Percentiles rank a stretch among this genome's conserved stretches.
Conservation (phyloP, 2,888 invertebrate species). For the Eupithecia abbreviata region DNA sequence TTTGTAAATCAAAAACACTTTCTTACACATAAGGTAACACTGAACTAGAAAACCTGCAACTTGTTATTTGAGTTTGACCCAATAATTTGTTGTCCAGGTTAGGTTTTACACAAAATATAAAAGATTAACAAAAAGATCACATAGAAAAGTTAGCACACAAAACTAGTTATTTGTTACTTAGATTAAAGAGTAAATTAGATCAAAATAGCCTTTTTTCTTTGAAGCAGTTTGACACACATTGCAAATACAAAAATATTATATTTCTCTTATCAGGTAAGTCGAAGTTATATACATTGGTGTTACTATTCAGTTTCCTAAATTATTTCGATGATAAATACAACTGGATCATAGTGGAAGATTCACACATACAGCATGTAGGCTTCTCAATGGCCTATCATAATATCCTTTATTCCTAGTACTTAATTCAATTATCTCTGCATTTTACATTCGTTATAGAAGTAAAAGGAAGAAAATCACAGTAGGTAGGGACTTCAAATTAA, state of each 20-base stretch:
- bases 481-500: background rate
- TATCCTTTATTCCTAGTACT: background rate
- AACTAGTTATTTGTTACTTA: background rate
- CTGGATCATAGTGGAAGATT: background rate
- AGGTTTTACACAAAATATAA: slow-evolving; percentile 5
- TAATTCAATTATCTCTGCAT: background rate
- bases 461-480: background rate
- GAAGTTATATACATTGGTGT: background rate
- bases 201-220: background rate
- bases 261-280: background rate
- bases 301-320: background rate
- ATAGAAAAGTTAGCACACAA: slow-evolving; percentile 3
- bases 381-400: background rate
- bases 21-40: slow-evolving; percentile 21
- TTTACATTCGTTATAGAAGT: background rate
- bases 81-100: background rate
- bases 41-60: slow-evolving; percentile 23
- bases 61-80: slow-evolving; percentile 14
- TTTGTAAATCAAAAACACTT: slow-evolving; percentile 30
- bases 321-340: background rate
- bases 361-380: background rate
- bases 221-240: slow-evolving; percentile 1
- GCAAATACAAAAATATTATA: slow-evolving; percentile 4
- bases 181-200: slow-evolving; percentile 4
- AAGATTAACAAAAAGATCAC: background rate